Evolutionary conservation across 2,113 vertebrate species (phyloP).

Genomic region (Sorex araneus): DNA sequence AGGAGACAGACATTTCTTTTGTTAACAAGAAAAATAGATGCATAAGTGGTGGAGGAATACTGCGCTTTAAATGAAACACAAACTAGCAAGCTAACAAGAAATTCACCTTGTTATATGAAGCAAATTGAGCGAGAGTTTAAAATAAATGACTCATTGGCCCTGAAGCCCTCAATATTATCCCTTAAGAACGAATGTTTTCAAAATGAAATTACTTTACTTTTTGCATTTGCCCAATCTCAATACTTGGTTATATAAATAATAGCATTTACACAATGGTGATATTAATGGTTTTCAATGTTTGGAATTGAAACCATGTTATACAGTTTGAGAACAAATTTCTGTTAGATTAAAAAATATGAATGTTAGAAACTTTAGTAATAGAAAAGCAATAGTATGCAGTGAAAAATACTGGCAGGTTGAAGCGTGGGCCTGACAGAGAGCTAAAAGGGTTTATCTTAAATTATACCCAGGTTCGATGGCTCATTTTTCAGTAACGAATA

Average conservation of each 20-base stretch:
- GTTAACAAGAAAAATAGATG: conserved; percentile 58
- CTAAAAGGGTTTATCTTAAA: not conserved
- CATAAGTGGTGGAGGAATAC: not conserved
- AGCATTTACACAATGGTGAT: conserved; percentile 35
- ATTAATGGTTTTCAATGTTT: conserved; percentile 33
- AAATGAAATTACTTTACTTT: conserved; percentile 17
- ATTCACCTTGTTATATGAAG: conserved; percentile 14
- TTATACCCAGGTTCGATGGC: not conserved
- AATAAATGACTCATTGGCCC: conserved; percentile 35
- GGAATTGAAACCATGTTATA: conserved; percentile 40
- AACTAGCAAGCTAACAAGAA: not conserved
- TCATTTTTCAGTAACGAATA: not conserved
- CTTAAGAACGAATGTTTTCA: not conserved
- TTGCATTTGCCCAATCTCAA: not conserved
- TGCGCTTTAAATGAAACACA: conserved; percentile 34
- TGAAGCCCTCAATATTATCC: not conserved
- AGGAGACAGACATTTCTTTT: conserved; percentile 53
- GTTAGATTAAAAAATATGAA: conserved; percentile 14
- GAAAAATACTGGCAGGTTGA: not conserved
- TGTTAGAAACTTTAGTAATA: not conserved
- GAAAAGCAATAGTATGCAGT: not conserved
- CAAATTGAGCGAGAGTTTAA: conserved; percentile 37
- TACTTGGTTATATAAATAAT: not conserved
- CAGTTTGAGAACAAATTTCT: not conserved
- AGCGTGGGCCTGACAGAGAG: not conserved